Evolutionary conservation across 2,113 vertebrate species (phyloP).

Genomic region (Orthonyx spaldingii): DNA sequence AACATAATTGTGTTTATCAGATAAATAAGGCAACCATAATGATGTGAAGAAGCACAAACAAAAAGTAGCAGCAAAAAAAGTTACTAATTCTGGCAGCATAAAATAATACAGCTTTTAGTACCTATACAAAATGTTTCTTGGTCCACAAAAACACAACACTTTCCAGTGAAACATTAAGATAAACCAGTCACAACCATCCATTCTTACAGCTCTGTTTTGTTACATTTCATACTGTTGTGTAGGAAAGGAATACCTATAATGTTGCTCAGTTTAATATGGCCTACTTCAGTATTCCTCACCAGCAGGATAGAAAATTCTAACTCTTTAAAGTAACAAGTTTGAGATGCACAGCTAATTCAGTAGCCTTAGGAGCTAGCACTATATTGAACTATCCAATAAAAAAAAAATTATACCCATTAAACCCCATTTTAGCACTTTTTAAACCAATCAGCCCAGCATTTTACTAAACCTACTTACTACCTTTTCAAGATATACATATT

Average conservation of each 20-base stretch:
- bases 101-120: background rate
- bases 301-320: background rate
- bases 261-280: background rate
- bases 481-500: rapidly evolving
- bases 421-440: background rate
- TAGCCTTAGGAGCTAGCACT: rapidly evolving
- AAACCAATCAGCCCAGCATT: background rate
- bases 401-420: background rate
- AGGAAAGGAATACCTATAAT: background rate
- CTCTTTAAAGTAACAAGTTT: background rate
- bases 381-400: background rate
- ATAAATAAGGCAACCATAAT: background rate
- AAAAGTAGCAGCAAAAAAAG: background rate
- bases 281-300: background rate
- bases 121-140: background rate
- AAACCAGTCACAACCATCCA: background rate
- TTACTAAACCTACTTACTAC: background rate
- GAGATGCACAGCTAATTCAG: background rate
- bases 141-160: background rate
- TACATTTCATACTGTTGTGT: background rate
- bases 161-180: background rate
- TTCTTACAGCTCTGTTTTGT: background rate
- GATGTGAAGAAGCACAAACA: background rate
- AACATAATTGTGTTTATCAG: background rate
- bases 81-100: background rate